phyloP scores from a whole-genome alignment of 2,797 vertebrate species.

The Potorous gilbertii region DNA sequence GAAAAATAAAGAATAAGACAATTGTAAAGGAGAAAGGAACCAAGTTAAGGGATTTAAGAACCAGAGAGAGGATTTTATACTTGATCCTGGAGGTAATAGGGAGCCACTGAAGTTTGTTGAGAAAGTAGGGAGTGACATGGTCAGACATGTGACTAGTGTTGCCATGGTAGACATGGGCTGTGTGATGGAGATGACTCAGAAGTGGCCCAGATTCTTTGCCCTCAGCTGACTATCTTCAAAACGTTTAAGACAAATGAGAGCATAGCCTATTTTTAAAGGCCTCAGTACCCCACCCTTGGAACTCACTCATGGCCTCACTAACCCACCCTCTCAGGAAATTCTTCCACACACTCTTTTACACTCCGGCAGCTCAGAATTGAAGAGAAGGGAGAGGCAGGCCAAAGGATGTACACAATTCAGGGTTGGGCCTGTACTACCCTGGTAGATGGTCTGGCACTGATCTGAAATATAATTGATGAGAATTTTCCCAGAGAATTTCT shows the following conservation, averaged over 20 bases:
- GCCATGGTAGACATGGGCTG: background rate
- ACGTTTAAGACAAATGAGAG: background rate
- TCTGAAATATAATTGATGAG: background rate
- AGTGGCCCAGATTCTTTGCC: background rate
- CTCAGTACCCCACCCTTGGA: background rate
- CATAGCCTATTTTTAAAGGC: background rate
- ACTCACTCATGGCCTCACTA: background rate
- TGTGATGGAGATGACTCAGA: background rate
- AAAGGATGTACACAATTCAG: background rate
- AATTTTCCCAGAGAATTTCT: conserved; percentile 12
- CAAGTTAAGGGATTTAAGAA: background rate
- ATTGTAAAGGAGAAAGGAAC: background rate
- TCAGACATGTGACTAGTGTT: background rate
- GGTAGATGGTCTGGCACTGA: background rate
- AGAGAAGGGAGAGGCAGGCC: background rate
- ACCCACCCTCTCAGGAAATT: background rate
- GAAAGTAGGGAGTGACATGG: background rate
- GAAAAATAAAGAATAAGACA: background rate
- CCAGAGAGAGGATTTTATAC: background rate
- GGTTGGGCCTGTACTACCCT: background rate
- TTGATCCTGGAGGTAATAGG: background rate
- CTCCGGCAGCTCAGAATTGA: background rate
- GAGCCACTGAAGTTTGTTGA: background rate
- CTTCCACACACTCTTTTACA: background rate
- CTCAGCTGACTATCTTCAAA: background rate